These are phyloP conservation scores for Chymomyza caudatula DNA, from an alignment of 2,888 invertebrate genomes.

Conservation along the genomic window DNA sequence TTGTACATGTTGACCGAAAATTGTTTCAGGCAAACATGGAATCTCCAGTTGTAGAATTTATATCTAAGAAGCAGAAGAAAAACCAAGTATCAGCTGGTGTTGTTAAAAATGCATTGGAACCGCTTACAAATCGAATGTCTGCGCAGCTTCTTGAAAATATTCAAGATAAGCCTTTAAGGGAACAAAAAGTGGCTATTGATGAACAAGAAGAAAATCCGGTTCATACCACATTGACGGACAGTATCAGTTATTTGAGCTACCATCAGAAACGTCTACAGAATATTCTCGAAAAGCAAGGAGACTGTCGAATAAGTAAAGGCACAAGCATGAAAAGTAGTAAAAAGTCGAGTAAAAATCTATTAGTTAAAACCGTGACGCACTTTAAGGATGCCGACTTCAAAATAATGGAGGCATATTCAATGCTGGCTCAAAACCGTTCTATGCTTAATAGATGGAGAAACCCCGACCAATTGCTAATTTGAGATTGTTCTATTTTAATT, in stretches of 20 bases:
- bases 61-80: neutral
- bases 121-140: neutral
- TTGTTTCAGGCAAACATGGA: neutral
- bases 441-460: constrained; percentile 25
- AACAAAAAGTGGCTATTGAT: neutral
- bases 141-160: neutral
- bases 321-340: neutral
- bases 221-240: neutral
- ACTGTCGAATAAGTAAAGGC: constrained; percentile 2
- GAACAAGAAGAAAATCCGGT: neutral
- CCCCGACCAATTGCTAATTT: neutral
- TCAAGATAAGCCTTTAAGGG: neutral
- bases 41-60: neutral
- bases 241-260: constrained; percentile 30
- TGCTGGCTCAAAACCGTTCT: constrained; percentile 47
- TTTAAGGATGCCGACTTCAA: constrained; percentile 43
- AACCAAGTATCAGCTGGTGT: neutral
- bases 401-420: constrained; percentile 44
- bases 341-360: neutral
- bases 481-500: neutral
- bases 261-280: constrained; percentile 40
- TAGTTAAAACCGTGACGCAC: constrained; percentile 6
- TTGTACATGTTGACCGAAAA: constrained; percentile 42
- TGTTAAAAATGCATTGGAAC: too few relatives aligned
- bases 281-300: constrained; percentile 23